Percentiles rank a stretch among this genome's conserved stretches.
These are phyloP conservation scores for Delphinus delphis DNA, from an alignment of 2,113 vertebrate species.

Conservation along the genomic window DNA sequence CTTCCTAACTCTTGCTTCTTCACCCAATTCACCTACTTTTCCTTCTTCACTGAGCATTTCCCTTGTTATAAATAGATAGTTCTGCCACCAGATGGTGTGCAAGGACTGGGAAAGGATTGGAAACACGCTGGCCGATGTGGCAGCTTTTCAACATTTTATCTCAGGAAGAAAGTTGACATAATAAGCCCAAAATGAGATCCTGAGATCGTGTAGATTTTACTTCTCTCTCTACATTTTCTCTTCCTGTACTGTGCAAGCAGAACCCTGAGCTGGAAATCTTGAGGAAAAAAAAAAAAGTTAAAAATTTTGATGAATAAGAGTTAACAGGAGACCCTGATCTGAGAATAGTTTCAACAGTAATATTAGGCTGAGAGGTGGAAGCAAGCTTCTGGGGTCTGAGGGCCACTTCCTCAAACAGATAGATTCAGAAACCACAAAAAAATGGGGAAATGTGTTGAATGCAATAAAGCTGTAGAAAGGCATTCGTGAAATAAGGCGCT, in stretches of 20 bases:
- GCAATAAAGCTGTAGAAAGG: neutral
- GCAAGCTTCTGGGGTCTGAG: neutral
- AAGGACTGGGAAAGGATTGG: constrained; percentile 23
- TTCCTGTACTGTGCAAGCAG: neutral
- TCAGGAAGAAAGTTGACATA: neutral
- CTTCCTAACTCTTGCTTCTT: neutral
- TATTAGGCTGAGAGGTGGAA: neutral
- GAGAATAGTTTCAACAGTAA: neutral
- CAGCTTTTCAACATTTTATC: neutral
- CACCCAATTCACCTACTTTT: neutral
- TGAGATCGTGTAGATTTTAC: neutral
- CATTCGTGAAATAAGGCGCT: too few relatives aligned
- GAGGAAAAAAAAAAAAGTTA: neutral
- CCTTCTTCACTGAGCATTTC: neutral
- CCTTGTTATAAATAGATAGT: neutral
- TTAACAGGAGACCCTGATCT: neutral
- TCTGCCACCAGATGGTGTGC: constrained; percentile 74
- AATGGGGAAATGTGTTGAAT: neutral
- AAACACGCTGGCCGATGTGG: accelerated
- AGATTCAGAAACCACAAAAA: neutral
- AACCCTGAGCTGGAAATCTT: neutral
- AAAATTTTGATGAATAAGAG: neutral
- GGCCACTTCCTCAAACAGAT: neutral
- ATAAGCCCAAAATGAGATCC: neutral
- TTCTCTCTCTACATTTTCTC: neutral